Conservation (phyloP, 2,113 vertebrate genomes). For the Ahaetulla prasina region DNA sequence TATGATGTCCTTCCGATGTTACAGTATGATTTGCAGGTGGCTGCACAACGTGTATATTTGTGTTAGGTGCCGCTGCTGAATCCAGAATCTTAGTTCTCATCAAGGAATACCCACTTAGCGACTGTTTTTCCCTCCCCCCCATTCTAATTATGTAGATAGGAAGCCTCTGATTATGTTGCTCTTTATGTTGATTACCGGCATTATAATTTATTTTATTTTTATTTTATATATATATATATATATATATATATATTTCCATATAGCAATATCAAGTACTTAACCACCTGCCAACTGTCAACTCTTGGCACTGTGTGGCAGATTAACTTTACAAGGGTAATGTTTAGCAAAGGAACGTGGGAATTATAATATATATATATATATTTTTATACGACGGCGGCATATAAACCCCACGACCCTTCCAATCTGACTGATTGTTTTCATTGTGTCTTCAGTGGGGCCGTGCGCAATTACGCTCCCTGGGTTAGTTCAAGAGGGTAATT, state of each 20-base stretch:
- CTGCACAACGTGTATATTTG: background rate
- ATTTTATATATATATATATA: no score
- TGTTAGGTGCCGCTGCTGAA: background rate
- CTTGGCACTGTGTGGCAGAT: background rate
- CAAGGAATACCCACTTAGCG: background rate
- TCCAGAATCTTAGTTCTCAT: background rate
- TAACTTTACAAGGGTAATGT: background rate
- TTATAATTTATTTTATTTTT: no score
- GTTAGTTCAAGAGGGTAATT: background rate
- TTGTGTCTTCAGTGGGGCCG: background rate
- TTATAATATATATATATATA: background rate
- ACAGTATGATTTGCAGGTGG: background rate
- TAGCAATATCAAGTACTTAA: conserved; percentile 6
- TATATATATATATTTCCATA: background rate
- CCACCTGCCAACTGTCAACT: conserved; percentile 21
- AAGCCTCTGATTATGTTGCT: conserved; percentile 17
- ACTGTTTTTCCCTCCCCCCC: background rate
- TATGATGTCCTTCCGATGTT: background rate
- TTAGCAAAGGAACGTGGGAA: background rate
- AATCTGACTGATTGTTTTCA: background rate
- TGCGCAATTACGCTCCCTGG: background rate
- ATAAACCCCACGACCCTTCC: background rate
- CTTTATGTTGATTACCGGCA: conserved; percentile 29
- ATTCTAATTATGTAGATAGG: conserved; percentile 15
- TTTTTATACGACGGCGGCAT: background rate